These are phyloP conservation scores for Leucoraja erinaceus DNA, from an alignment of 2,113 vertebrate genomes.

Conservation along the genomic window DNA sequence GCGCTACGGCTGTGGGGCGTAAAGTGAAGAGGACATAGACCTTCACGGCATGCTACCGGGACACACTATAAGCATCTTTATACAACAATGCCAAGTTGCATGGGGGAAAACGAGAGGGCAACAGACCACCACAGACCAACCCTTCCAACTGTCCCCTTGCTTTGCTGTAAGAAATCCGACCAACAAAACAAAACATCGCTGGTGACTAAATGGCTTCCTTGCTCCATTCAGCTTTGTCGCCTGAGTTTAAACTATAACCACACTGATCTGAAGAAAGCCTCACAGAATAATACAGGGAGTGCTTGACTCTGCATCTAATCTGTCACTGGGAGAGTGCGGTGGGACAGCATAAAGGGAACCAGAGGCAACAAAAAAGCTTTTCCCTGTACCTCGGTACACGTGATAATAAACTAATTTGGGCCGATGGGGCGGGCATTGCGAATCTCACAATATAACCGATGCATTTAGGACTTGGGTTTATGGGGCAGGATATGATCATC, in stretches of 20 bases:
- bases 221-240: neutral
- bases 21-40: neutral
- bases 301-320: neutral
- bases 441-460: neutral
- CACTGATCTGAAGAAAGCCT: neutral
- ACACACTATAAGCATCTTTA: slow-evolving; percentile 21
- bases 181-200: neutral
- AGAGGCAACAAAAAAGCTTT: too few relatives aligned
- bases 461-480: neutral
- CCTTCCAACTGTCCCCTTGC: neutral
- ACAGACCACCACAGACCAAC: neutral
- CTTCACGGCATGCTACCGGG: slow-evolving; percentile 12
- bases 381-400: too few relatives aligned
- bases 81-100: neutral
- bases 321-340: neutral
- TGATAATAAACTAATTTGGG: too few relatives aligned
- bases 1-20: neutral
- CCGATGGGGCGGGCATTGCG: neutral
- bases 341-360: neutral
- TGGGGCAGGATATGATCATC: neutral
- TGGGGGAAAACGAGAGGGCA: neutral
- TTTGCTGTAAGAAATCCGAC: neutral
- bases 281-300: neutral
- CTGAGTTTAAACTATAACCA: neutral
- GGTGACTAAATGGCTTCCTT: slow-evolving; percentile 12